Conservation (phyloP, 2,113 vertebrate species). For the Caracal caracal region DNA sequence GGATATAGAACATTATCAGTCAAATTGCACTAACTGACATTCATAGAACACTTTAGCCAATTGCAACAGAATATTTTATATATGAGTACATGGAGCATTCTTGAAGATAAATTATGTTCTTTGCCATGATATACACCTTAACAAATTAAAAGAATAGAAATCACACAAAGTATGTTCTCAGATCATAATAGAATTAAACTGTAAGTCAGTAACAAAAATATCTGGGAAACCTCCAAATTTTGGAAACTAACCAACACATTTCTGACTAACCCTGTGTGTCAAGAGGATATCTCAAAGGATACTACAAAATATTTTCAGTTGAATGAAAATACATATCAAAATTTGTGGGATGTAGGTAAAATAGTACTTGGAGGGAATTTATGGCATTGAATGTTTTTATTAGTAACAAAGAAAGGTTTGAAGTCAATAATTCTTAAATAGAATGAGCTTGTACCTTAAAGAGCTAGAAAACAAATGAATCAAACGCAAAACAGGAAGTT, state of each 20-base stretch:
- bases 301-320: conserved; percentile 10
- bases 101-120: neutral
- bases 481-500: neutral
- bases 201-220: neutral
- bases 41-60: neutral
- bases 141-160: neutral
- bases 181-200: neutral
- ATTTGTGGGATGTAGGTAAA: neutral
- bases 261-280: neutral
- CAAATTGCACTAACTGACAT: neutral
- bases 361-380: neutral
- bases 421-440: neutral
- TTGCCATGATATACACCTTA: neutral
- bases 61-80: neutral
- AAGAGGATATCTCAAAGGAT: neutral
- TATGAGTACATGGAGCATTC: neutral
- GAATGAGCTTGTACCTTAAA: neutral
- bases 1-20: neutral
- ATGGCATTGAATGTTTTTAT: neutral
- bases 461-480: neutral
- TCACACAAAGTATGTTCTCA: neutral
- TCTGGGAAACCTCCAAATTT: neutral
- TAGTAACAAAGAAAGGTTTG: neutral
- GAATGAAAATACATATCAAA: neutral
- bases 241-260: neutral